Evolutionary conservation across 2,113 vertebrate genomes (phyloP), one percentile per base, ranked within the genome.

Genomic region (Gila orcuttii): DNA sequence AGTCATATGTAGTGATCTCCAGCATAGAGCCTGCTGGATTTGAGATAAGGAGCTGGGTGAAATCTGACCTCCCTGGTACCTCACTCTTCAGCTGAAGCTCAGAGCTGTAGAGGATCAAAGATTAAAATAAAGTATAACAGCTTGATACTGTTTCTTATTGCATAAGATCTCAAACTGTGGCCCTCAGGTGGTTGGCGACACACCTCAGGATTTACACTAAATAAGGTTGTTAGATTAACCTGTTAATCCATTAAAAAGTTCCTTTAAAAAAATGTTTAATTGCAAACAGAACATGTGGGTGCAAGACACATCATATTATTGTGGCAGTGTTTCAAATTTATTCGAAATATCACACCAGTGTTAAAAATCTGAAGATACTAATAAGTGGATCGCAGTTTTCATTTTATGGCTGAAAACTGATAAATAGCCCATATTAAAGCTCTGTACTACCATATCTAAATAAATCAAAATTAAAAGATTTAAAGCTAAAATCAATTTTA

Each of bases 21-120:
- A 79, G 74, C 74, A 3, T 10, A 36, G 83, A 39, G 78, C 83
- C n/a, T 74, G 86, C 79, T 84, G 87, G 88, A 86, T 86, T 71
- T 31, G 25, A 83, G 79, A 87, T 71, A 64, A 83, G 75, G 64
- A 78, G 60, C 47, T 68, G 64, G 33, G 11, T 45, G 74, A 89
- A 81, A 85, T 60, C 45, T 21, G 36, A 25, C 39, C 73, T 60
- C 73, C 62, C 39, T 62, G 57, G 55, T 79, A 73, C 57, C 64
- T 79, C 31, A 55, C 50, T 59, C 59, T 36, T 31, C 64, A 47
- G 64, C 83, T 80, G 39, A 87, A 84, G 64, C 79, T 87, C 74
- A n/a, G 62, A 74, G 33, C 28, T 77, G 62, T 45, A 36, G 52
- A 86, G 75, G 81, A 87, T 89, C 78, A 89, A 87, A 89, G 85